Evolutionary conservation across 2,113 vertebrate genomes (phyloP).

Genomic region (Cyanoderma ruficeps): DNA sequence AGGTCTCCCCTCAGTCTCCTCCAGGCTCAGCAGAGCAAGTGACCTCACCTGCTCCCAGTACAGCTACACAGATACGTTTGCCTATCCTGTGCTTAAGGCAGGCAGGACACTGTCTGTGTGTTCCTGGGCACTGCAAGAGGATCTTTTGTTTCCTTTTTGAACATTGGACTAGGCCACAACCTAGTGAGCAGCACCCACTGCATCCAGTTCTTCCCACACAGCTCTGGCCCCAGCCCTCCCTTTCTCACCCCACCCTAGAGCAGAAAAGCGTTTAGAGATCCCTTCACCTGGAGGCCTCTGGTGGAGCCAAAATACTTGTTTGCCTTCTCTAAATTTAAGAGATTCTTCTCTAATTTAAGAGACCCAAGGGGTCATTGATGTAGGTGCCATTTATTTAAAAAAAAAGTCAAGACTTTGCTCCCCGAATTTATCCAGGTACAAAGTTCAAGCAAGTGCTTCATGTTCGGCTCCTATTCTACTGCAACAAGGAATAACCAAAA

Average conservation of each 20-base stretch:
- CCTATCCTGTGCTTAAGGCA: rapidly evolving
- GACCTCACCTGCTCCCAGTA: not conserved
- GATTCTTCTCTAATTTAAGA: no score
- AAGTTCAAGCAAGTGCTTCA: not conserved
- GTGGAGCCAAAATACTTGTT: rapidly evolving
- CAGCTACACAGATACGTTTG: rapidly evolving
- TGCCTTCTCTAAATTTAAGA: not conserved
- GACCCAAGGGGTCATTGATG: not conserved
- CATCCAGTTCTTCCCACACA: not conserved
- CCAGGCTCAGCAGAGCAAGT: not conserved
- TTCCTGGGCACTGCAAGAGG: rapidly evolving
- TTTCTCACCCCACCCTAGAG: not conserved
- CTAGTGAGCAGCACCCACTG: not conserved
- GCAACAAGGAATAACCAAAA: not conserved
- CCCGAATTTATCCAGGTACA: not conserved
- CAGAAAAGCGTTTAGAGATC: rapidly evolving
- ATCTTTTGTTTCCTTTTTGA: not conserved
- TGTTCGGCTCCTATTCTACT: not conserved
- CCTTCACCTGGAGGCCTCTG: not conserved
- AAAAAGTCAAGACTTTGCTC: not conserved
- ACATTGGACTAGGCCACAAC: rapidly evolving
- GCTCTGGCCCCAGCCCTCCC: not conserved
- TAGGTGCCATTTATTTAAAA: rapidly evolving
- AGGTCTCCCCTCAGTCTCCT: not conserved
- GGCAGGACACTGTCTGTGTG: rapidly evolving